Base-by-base conservation (phyloP, 1,140 invertebrate genomes). In the Halesus radiatus region DNA sequence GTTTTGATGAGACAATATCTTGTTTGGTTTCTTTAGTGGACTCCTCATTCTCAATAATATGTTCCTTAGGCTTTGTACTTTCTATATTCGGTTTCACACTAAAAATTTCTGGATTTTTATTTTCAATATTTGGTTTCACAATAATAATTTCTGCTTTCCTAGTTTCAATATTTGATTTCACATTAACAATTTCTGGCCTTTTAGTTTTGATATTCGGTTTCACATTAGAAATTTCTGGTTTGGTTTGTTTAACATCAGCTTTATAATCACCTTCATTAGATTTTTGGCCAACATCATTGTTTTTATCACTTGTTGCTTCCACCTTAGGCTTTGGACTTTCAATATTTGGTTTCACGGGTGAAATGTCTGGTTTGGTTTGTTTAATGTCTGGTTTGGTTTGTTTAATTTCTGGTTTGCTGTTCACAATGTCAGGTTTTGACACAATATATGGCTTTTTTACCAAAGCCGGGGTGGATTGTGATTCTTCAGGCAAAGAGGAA, bases 171-270 rank as follows among this genome's bases (percentile, higher is more conserved):
- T 45, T 7, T 16, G 68, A 37, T 53, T 72, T 72, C 1, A 18
- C 68, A 16, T 15, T 18, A 10, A 1, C 7, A 45, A 72, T 72
- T 50, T 74, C 52, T 54, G 72, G 6, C 29, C 56, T 74, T 23
- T 16, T 20, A 0, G 2, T 15, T n/a, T 29, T 16, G 22, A 74
- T n/a, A 23, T 45, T 50, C 13, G 75, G 75, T 22, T 76, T 76
- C 22, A 15, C 20, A 18, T 18, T n/a, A 20, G 15, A 50, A 50
- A 64, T 76, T 3, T 76, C 58, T 50, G 75, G 58, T 52, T 76
- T 64, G 18, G 26, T n/a, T 26, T 75, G 16, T 32, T 20, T 23
- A 37, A 58, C 32, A 18, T 32, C 18, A 8, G 26, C 10, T 37
- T 75, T 58, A 8, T 13, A 16, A 32, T 73, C 70, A 29, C 20